Conservation (phyloP, 2,797 vertebrate species). For the Xiphophorus birchmanni region DNA sequence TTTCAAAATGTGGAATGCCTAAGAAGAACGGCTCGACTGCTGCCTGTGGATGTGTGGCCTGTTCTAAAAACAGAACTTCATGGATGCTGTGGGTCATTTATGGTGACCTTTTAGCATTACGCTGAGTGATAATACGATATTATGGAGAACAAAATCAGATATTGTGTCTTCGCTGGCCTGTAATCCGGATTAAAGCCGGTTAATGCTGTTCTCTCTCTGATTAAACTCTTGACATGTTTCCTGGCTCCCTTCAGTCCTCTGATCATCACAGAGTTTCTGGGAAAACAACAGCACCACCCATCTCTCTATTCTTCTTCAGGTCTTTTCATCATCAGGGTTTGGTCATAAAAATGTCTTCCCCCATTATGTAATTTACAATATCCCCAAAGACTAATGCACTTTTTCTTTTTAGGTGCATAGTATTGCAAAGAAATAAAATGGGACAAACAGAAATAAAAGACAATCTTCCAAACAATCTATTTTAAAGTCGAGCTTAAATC, state of each 20-base stretch:
- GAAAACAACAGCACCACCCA: not conserved
- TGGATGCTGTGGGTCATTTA: not conserved
- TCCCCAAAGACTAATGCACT: not conserved
- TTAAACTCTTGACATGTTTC: not conserved
- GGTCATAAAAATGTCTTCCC: not conserved
- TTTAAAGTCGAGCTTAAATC: not conserved
- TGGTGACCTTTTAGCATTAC: slow-evolving; percentile 18
- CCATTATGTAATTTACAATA: not conserved
- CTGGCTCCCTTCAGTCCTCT: not conserved
- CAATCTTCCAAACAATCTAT: not conserved
- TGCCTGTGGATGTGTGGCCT: slow-evolving; percentile 54
- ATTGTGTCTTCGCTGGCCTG: not conserved
- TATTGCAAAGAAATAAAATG: not conserved
- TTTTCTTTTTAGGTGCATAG: not conserved
- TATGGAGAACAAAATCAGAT: not conserved
- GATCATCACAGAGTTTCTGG: not conserved
- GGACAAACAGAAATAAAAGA: not conserved
- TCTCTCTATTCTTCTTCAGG: not conserved
- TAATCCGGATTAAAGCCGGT: not conserved
- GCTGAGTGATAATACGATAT: not conserved
- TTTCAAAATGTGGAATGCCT: slow-evolving; percentile 38
- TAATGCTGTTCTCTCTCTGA: not conserved
- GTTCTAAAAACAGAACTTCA: slow-evolving; percentile 26
- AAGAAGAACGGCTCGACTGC: slow-evolving; percentile 25
- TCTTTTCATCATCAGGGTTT: not conserved